Percentiles rank a stretch among this genome's conserved stretches.
These are phyloP conservation scores for Glyptemys insculpta DNA, from an alignment of 2,797 vertebrate genomes.

Conservation along the genomic window DNA sequence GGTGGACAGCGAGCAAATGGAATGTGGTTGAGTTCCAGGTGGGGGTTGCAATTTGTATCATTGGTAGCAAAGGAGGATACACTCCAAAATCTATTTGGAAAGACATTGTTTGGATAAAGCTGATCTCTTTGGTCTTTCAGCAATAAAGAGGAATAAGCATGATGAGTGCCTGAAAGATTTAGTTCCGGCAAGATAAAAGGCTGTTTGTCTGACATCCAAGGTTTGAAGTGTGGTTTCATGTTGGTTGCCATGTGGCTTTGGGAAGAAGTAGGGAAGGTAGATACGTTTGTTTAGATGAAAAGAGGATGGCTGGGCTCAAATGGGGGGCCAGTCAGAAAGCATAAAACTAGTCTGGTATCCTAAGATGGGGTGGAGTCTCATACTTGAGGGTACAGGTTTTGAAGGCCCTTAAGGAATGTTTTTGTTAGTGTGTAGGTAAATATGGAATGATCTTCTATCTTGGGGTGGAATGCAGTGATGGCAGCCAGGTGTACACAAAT, in stretches of 20 bases:
- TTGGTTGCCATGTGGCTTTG: background rate
- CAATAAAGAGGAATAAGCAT: background rate
- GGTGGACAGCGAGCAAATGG: background rate
- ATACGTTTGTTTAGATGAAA: too few relatives aligned
- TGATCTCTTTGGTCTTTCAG: background rate
- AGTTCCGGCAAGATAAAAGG: background rate
- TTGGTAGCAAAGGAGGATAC: background rate
- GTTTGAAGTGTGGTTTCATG: background rate
- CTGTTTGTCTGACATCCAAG: background rate
- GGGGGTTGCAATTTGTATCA: background rate
- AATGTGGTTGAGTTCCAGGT: background rate
- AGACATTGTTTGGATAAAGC: background rate
- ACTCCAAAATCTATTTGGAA: background rate
- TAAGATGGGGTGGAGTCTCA: background rate
- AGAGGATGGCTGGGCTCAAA: background rate
- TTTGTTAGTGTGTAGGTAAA: background rate
- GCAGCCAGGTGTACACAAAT: background rate
- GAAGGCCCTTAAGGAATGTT: background rate
- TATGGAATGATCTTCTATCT: background rate
- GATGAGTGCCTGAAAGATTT: background rate
- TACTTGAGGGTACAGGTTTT: background rate
- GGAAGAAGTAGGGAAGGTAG: background rate
- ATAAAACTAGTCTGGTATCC: background rate
- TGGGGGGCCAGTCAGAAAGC: background rate
- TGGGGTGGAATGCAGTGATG: background rate